Base-by-base conservation (phyloP, 2,113 vertebrate species). In the Hemiprocne comata region DNA sequence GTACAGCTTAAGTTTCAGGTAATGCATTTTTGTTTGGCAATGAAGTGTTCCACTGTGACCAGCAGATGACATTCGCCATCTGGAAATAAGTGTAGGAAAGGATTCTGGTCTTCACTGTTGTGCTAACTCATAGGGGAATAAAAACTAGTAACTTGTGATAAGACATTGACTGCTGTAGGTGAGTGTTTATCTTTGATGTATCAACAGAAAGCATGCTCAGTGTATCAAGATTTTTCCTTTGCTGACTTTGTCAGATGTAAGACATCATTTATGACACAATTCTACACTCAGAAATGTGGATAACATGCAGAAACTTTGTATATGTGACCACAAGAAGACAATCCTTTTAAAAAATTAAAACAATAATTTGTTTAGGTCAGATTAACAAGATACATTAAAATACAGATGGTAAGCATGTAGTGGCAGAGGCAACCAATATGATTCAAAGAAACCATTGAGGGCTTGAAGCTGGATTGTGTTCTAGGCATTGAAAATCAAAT, bases 101-200 rank as follows among this genome's bases (percentile, higher is more conserved):
- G 60, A 53, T 61, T 91, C 90, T 72, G 40, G 15, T 70, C 20
- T 74, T 71, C 26, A 16, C 17, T 87, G 42, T 38, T 86, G 26
- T 73, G 54, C 21, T 54, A 25, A 74, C 19, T 65, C n/a, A 11
- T 29, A 25, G 18, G 11, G 38, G 9, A 6, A 33, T 71, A 73
- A 70, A 89, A 93, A 3, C 12, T 64, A 17, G 12, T 88, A 58
- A 28, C 25, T 29, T 9, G 2, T 46, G 36, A 31, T 69, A 21
- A 48, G n/a, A 50, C 0, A 0, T 31, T 33, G 10, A 8, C 21
- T 55, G 2, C 34, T 54, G 17, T 51, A 10, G 33, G 26, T n/a
- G 14, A 70, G 7, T 54, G 6, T 60, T 55, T 48, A 13, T 40
- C n/a, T 79, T 67, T 62, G 29, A 19, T 51, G 4, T 42, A 33